Conservation (phyloP, 2,113 vertebrate genomes). For the Elaphurus davidianus region DNA sequence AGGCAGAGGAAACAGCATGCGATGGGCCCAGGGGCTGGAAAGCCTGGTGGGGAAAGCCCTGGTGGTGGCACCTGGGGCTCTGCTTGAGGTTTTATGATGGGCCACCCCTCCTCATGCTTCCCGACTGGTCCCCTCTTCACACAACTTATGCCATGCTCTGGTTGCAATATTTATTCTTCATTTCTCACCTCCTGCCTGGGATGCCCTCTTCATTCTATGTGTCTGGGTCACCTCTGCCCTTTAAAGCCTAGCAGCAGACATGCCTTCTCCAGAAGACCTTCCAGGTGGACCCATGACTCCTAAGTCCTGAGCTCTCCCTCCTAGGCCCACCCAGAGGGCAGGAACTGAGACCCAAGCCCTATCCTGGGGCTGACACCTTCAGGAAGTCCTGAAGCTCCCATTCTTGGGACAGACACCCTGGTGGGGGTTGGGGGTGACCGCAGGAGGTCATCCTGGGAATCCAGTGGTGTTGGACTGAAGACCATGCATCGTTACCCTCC, state of each 20-base stretch:
- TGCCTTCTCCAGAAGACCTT: background rate
- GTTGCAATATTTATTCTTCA: background rate
- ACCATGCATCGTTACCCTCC: background rate
- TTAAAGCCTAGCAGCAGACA: background rate
- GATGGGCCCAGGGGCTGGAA: rapidly evolving
- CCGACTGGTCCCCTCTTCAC: background rate
- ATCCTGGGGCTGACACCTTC: background rate
- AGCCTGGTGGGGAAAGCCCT: background rate
- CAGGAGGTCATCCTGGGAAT: background rate
- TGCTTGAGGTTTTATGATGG: background rate
- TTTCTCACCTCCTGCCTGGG: background rate
- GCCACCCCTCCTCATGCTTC: background rate
- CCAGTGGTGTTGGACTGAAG: background rate
- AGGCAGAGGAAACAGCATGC: background rate
- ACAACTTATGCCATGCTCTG: background rate
- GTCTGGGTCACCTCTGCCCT: background rate
- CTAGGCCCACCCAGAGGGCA: background rate
- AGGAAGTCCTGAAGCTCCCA: background rate
- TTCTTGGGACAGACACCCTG: background rate
- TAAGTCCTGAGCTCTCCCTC: background rate
- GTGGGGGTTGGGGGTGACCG: background rate
- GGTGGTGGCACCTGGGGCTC: background rate
- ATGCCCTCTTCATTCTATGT: background rate
- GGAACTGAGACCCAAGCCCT: background rate
- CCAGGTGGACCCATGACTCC: background rate